A percentile compares a stretch with the other conserved stretches of the same genome.
These are phyloP conservation scores for Ciona savignyi DNA, from an alignment of 23 tunicate genomes.

Conservation along the genomic window DNA sequence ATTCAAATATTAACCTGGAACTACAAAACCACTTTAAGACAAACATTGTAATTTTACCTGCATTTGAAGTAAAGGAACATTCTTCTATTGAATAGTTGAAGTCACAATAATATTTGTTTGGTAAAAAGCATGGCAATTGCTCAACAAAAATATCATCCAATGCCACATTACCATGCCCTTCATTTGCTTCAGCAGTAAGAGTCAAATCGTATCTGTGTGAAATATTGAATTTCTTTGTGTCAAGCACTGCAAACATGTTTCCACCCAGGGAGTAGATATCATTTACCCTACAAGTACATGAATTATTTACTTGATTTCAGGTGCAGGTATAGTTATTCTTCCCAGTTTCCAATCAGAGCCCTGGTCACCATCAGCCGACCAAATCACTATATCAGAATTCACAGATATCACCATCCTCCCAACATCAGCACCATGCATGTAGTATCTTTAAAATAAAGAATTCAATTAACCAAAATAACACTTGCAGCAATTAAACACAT, in stretches of 20 bases:
- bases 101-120: conserved; percentile 30
- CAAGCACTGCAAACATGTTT: neutral
- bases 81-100: conserved; percentile 34
- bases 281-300: conserved; percentile 2
- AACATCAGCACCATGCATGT: conserved; percentile 20
- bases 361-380: conserved; percentile 23
- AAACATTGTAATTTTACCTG: conserved; percentile 17
- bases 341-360: conserved; percentile 42
- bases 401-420: conserved; percentile 10
- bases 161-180: conserved; percentile 34
- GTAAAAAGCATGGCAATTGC: conserved; percentile 39
- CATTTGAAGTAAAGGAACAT: conserved; percentile 19
- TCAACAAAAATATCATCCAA: conserved; percentile 53
- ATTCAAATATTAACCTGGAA: too few species aligned
- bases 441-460: too few species aligned
- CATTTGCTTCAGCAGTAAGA: conserved; percentile 15
- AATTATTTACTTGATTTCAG: conserved; percentile 38
- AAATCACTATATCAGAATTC: conserved; percentile 16
- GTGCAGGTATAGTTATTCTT: conserved; percentile 45
- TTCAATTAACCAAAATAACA: too few species aligned
- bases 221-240: conserved; percentile 8
- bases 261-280: neutral
- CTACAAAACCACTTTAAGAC: too few species aligned
- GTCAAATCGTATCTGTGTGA: conserved; percentile 40
- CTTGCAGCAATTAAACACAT: conserved; percentile 1